Base-by-base conservation (phyloP, 2,113 vertebrate genomes). In the Ctenomys sociabilis region DNA sequence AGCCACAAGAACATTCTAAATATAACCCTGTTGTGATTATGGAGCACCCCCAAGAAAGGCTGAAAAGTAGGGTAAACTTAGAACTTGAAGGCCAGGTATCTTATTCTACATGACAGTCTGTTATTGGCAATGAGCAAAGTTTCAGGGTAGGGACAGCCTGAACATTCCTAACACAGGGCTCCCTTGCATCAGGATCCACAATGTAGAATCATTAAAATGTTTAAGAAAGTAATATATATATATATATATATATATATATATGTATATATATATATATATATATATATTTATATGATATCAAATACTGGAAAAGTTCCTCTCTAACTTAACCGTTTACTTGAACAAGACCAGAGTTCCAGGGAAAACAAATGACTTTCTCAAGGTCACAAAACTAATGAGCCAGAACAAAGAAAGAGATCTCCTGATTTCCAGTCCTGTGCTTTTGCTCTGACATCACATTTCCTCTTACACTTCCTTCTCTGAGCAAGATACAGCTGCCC, bases 391-490 rank as follows among this genome's bases (percentile, higher is more conserved):
- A 91, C 52, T 95, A 94, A 97, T 78, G 61, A 95, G 72, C 70
- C 92, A 80, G 68, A 96, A 95, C 77, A 92, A 88, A 88, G 70
- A 89, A 52, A 21, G 66, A 93, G 88, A 17, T 97, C 94, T 96
- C 82, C 91, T 97, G 91, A 94, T 94, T 87, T 66, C 73, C 40
- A 91, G 91, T 88, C 85, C 90, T 4, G 0, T 95, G 91, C n/a
- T 73, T 96, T 92, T 37, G 30, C 63, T 72, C 70, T 87, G 85
- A 95, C 91, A 88, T 88, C 88, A 95, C 35, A 90, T 66, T 95
- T 96, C 94, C 81, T 92, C 64, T 96, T 86, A 85, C 26, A 94
- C 64, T 95, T 94, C 85, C 92, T 95, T 94, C 77, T 72, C 92
- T 61, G 37, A 88, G 45, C 35, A 85, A 94, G 54, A 94, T 94